Evolutionary conservation across 2,113 vertebrate genomes (phyloP), one percentile per base, ranked within the genome.

Genomic region (Ameiurus melas): DNA sequence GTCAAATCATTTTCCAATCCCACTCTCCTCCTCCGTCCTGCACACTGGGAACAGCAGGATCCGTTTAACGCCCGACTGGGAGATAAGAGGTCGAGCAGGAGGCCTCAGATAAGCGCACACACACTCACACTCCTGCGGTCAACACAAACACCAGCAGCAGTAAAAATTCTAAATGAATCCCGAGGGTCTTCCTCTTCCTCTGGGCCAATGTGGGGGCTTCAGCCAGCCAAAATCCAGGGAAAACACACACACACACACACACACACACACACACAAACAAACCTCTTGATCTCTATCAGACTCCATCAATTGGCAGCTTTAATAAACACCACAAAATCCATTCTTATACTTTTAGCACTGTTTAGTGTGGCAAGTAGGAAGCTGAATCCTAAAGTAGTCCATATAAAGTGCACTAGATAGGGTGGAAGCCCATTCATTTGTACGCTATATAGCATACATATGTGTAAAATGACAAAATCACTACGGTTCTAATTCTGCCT

Each of bases 71-170:
- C 79, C 36, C 16, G 62, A 27, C 85, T 25, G 43, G 82, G 43
- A 83, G 87, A 84, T 88, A 77, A 84, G 60, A 62, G 39, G 57
- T 78, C 22, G 7, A 84, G 58, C 87, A 84, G 58, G 71, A 77
- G 73, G 71, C 17, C 55, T 79, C 36, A 85, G 71, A 88, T 88
- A 88, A 88, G 71, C 85, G 33, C 83, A 22, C 73, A 84, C 87
- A 70, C 73, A 47, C 58, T 47, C 71, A 86, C 55, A 73, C 85
- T 85, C 87, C 83, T 88, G 87, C 9, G 73, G 83, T 68, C 83
- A 85, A 80, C 83, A 79, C 60, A 88, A 85, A 85, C 87, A 88
- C 14, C 71, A 88, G 60, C 87, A 79, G 83, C 73, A 85, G 71
- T 79, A 88, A 88, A 83, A 79, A 58, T 19, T 62, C 83, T 55